Percentiles rank a stretch among this genome's conserved stretches.
Conservation (phyloP, 2,113 vertebrate genomes). For the Glaucomys volans region DNA sequence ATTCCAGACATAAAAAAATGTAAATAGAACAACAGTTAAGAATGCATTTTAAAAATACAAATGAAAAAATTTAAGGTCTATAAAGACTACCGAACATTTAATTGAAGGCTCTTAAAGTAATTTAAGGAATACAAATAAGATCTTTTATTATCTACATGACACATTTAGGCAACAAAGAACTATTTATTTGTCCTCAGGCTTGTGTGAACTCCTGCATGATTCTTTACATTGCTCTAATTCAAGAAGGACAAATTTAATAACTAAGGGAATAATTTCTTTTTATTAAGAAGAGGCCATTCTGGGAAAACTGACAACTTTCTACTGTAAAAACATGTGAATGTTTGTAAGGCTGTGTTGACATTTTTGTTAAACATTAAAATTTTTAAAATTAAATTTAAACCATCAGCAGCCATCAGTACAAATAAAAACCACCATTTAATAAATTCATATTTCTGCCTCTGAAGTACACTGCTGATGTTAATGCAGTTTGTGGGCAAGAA, state of each 20-base stretch:
- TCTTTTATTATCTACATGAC: background rate
- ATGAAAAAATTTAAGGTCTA: background rate
- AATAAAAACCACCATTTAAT: constrained; percentile 74
- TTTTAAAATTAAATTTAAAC: background rate
- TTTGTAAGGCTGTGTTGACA: background rate
- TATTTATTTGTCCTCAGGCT: background rate
- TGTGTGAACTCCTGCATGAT: background rate
- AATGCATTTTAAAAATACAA: background rate
- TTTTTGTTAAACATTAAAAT: constrained; percentile 48
- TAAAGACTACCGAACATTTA: background rate
- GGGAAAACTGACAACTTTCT: constrained; percentile 3
- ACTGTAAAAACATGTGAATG: background rate
- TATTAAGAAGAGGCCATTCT: background rate
- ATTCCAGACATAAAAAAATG: background rate
- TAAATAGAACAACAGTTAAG: background rate
- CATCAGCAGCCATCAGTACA: constrained; percentile 26
- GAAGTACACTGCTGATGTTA: constrained; percentile 82
- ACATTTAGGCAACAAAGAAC: background rate
- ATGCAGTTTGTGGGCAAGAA: constrained; percentile 80
- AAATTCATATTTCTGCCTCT: constrained; percentile 79
- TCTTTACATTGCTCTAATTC: background rate
- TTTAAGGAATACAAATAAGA: background rate
- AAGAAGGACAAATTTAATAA: constrained; percentile 5
- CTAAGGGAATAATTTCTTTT: background rate
- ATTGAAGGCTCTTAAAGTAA: background rate